These are phyloP conservation scores for Mimumesa dahlbomi DNA, from an alignment of 2,888 invertebrate species.

Conservation along the genomic window DNA sequence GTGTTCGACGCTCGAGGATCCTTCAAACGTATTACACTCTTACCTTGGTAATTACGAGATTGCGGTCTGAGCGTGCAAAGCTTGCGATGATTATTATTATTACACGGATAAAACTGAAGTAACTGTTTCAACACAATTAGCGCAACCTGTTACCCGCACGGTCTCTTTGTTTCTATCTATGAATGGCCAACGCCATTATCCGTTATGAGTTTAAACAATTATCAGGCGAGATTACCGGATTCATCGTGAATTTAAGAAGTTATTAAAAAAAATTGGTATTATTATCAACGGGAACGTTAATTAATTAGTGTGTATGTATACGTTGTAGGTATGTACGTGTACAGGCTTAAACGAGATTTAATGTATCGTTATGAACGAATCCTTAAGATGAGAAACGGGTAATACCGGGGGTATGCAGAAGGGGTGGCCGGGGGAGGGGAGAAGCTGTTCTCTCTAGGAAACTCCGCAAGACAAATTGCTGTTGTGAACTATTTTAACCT, in stretches of 20 bases:
- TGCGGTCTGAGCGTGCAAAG: slow-evolving; percentile 62
- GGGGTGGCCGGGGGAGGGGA: background rate
- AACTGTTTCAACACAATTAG: slow-evolving; percentile 51
- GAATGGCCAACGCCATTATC: background rate
- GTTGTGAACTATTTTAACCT: slow-evolving; percentile 76
- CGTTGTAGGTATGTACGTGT: slow-evolving; percentile 4
- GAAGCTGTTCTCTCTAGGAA: slow-evolving; percentile 50
- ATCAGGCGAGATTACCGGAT: too few species aligned
- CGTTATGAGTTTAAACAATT: too few species aligned
- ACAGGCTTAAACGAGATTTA: slow-evolving; percentile 11
- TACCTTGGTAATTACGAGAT: slow-evolving; percentile 65
- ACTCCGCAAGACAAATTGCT: slow-evolving; percentile 75
- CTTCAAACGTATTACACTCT: slow-evolving; percentile 23
- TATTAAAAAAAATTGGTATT: too few species aligned
- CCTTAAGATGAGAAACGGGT: slow-evolving; percentile 19
- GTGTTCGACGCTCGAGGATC: slow-evolving; percentile 11
- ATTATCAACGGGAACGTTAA: too few species aligned
- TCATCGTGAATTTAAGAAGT: too few species aligned
- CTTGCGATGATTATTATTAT: slow-evolving; percentile 66
- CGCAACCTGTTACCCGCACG: slow-evolving; percentile 62
- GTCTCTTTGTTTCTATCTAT: slow-evolving; percentile 20
- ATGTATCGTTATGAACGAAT: slow-evolving; percentile 33
- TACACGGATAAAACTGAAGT: slow-evolving; percentile 53
- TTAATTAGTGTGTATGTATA: too few species aligned
- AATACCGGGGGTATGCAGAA: too few species aligned